A percentile compares a stretch with the other conserved stretches of the same genome.
Conservation (phyloP, 2,113 vertebrate genomes). For the Diphyllodes magnificus region DNA sequence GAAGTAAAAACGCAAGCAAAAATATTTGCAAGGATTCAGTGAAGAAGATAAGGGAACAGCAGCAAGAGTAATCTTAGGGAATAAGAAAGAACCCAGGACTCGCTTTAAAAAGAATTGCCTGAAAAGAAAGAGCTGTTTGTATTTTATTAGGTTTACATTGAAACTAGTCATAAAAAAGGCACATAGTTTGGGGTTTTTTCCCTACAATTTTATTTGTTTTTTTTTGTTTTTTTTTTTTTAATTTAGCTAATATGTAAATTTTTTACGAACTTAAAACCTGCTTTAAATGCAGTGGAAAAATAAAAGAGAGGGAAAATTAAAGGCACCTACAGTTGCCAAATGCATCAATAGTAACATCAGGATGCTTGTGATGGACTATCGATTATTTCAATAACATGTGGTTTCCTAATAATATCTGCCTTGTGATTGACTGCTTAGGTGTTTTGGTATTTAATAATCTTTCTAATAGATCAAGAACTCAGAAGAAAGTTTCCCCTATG, state of each 20-base stretch:
- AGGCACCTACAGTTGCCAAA: not conserved
- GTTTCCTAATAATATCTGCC: not conserved
- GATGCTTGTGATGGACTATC: not conserved
- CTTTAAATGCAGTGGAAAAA: not conserved
- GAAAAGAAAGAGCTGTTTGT: not conserved
- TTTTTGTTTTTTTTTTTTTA: not conserved
- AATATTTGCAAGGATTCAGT: not conserved
- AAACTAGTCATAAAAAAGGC: not conserved
- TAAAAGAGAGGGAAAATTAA: not conserved
- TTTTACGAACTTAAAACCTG: not conserved
- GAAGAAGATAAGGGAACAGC: not conserved
- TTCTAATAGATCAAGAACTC: not conserved
- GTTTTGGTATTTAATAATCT: not conserved
- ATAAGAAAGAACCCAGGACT: not conserved
- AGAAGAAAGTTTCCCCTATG: not conserved
- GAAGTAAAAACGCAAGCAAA: not conserved
- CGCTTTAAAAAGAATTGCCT: not conserved
- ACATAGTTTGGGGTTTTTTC: not conserved
- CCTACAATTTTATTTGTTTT: not conserved
- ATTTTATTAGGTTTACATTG: not conserved
- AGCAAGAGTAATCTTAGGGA: not conserved
- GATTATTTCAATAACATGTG: not conserved
- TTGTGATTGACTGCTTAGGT: not conserved
- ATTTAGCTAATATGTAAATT: accelerated
- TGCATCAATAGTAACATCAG: not conserved